phyloP scores from a whole-genome alignment of 2,797 vertebrate genomes.

The Sparus aurata region DNA sequence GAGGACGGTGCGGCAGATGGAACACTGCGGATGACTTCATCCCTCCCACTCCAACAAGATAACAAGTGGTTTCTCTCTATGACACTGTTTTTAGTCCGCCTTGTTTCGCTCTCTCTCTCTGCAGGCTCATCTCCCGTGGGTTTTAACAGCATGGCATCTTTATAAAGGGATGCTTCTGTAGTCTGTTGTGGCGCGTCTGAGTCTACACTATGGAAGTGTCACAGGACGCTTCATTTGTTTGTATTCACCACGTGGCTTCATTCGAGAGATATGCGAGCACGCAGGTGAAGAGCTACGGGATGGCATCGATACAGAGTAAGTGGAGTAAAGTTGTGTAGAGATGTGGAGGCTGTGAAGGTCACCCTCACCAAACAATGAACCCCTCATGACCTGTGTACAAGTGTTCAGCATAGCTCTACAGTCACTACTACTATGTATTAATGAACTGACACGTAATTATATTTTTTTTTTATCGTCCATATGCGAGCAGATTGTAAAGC shows the following conservation, averaged over 20 bases:
- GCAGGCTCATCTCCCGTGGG: background rate
- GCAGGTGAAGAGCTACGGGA: background rate
- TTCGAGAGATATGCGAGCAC: background rate
- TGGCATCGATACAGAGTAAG: background rate
- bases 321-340: background rate
- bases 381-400: too few relatives aligned
- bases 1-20: background rate
- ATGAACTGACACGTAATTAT: too few relatives aligned
- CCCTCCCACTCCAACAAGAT: conserved; percentile 20
- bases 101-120: background rate
- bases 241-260: background rate
- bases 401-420: background rate
- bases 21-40: conserved; percentile 50
- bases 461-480: background rate
- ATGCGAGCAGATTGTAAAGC: too few relatives aligned
- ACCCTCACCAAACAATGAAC: background rate
- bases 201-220: background rate
- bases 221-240: background rate
- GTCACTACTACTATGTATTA: background rate
- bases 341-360: background rate
- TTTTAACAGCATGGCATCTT: conserved; percentile 3
- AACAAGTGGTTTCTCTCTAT: conserved; percentile 27
- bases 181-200: background rate
- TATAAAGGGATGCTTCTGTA: background rate
- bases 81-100: background rate